These are phyloP conservation scores for Capra hircus DNA, from an alignment of 2,113 vertebrate genomes.

Conservation along the genomic window DNA sequence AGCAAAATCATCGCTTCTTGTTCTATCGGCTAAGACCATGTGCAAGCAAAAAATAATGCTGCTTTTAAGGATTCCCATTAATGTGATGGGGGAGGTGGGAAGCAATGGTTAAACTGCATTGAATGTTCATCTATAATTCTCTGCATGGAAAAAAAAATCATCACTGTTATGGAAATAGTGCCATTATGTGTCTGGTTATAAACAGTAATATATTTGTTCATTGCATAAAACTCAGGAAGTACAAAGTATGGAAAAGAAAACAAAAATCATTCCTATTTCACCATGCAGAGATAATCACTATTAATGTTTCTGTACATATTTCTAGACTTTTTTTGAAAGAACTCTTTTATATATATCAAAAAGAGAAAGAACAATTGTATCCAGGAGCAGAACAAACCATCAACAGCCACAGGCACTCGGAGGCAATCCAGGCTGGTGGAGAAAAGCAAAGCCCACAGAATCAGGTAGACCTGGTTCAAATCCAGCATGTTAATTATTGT, in stretches of 20 bases:
- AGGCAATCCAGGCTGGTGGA: background rate
- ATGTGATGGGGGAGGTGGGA: background rate
- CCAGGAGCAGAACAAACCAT: background rate
- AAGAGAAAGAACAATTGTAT: background rate
- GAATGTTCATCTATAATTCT: background rate
- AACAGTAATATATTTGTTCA: constrained; percentile 21
- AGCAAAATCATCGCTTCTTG: background rate
- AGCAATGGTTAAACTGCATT: constrained; percentile 1
- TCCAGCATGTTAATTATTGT: background rate
- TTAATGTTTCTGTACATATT: constrained; percentile 17
- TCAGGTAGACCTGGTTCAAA: background rate
- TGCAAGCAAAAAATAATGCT: constrained; percentile 24
- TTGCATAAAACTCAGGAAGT: constrained; percentile 28
- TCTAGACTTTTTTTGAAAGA: constrained; percentile 29
- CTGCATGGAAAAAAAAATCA: background rate
- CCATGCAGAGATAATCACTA: constrained; percentile 47
- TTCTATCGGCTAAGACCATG: background rate
- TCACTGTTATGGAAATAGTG: background rate
- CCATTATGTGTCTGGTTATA: constrained; percentile 38
- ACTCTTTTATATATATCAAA: background rate
- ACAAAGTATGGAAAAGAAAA: constrained; percentile 32
- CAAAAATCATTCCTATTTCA: constrained; percentile 32
- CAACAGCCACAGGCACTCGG: background rate
- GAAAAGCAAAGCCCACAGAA: background rate
- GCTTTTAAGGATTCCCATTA: constrained; percentile 9